These are phyloP conservation scores for Polypterus senegalus DNA, from an alignment of 2,113 vertebrate genomes.

Conservation along the genomic window DNA sequence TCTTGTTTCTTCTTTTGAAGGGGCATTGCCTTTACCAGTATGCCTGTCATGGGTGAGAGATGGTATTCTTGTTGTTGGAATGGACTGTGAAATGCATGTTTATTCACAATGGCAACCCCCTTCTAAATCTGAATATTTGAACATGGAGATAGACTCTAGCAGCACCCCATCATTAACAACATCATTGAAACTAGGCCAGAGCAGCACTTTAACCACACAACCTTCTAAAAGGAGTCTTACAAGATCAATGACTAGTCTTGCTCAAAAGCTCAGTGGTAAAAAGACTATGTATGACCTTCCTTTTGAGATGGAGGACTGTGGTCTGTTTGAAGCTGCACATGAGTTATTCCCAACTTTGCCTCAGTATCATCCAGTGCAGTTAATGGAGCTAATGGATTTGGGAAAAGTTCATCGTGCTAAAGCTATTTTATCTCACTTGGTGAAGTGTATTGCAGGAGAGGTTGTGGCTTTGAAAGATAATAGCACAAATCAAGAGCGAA, in stretches of 20 bases:
- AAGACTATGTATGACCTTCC: conserved; percentile 69
- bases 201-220: conserved; percentile 42
- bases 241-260: conserved; percentile 86
- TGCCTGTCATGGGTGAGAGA: conserved; percentile 95
- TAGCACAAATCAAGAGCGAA: conserved; percentile 57
- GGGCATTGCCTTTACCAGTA: conserved; percentile 76
- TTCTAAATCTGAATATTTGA: conserved; percentile 39
- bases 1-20: conserved; percentile 85
- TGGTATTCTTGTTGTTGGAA: conserved; percentile 90
- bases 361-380: conserved; percentile 90
- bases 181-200: conserved; percentile 64
- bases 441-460: conserved; percentile 94
- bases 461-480: conserved; percentile 71
- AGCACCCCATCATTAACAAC: conserved; percentile 64
- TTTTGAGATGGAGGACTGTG: conserved; percentile 78
- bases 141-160: conserved; percentile 44
- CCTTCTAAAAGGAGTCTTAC: conserved; percentile 68
- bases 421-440: conserved; percentile 88
- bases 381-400: conserved; percentile 93
- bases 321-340: conserved; percentile 93
- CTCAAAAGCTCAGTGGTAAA: conserved; percentile 90
- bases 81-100: conserved; percentile 98
- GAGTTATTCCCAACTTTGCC: conserved; percentile 81
- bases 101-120: conserved; percentile 94
- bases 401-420: conserved; percentile 86